These are phyloP conservation scores for Meriones unguiculatus DNA, from an alignment of 2,113 vertebrate genomes.

Conservation along the genomic window DNA sequence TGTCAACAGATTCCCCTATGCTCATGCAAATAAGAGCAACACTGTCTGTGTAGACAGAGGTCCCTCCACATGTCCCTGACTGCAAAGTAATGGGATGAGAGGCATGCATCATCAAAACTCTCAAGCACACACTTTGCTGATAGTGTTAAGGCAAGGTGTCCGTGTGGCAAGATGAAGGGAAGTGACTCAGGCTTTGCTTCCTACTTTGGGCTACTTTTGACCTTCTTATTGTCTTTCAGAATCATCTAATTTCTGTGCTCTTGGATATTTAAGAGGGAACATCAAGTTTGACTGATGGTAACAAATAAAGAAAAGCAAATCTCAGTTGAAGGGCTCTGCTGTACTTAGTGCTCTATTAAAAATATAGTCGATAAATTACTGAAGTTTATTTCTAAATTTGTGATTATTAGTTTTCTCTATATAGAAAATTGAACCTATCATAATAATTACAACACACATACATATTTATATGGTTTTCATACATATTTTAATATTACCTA, in stretches of 20 bases:
- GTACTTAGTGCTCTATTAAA: not conserved
- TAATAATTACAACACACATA: not conserved
- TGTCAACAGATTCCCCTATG: no score
- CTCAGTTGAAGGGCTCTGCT: not conserved
- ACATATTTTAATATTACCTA: not conserved
- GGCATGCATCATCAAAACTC: not conserved
- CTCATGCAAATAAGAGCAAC: not conserved
- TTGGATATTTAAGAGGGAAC: not conserved
- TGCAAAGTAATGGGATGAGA: not conserved
- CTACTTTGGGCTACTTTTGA: not conserved
- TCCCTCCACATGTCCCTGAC: not conserved
- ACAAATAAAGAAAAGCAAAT: no score
- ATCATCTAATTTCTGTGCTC: not conserved
- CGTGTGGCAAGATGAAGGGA: not conserved
- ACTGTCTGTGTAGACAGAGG: not conserved
- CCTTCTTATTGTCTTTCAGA: not conserved
- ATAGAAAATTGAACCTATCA: not conserved
- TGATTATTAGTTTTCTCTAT: not conserved
- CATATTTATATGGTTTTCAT: not conserved
- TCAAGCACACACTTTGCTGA: not conserved
- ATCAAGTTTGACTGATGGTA: not conserved
- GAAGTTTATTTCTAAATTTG: not conserved
- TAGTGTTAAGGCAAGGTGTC: not conserved
- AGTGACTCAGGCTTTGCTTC: not conserved
- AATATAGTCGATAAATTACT: not conserved